phyloP scores from a whole-genome alignment of 2,888 invertebrate species.

The Cryptus armator region DNA sequence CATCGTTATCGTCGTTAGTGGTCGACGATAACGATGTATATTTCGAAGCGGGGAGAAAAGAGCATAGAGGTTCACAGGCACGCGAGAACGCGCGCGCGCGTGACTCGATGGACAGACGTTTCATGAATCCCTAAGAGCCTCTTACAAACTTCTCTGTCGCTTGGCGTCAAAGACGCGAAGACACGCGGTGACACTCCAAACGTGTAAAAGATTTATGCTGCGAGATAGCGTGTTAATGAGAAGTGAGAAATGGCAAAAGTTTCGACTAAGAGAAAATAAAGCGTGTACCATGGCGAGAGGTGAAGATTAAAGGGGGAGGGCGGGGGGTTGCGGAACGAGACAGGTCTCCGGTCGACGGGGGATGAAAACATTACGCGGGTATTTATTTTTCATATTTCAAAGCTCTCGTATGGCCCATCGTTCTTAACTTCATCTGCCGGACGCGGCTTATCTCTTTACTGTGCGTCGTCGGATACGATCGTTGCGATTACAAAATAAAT shows the following conservation, averaged over 20 bases:
- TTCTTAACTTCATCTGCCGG: neutral
- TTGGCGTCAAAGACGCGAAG: neutral
- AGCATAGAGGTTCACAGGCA: constrained; percentile 2
- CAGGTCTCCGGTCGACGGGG: constrained; percentile 42
- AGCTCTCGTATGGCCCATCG: neutral
- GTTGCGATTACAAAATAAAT: constrained; percentile 32
- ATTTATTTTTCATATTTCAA: neutral
- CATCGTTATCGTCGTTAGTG: constrained; percentile 18
- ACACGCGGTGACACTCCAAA: constrained; percentile 5
- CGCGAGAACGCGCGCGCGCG: constrained; percentile 30
- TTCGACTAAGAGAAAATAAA: neutral
- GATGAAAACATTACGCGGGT: neutral
- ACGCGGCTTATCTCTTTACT: constrained; percentile 24
- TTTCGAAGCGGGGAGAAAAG: neutral
- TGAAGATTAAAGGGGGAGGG: constrained; percentile 14
- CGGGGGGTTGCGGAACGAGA: constrained; percentile 26
- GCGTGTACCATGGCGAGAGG: neutral
- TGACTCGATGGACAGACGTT: constrained; percentile 22
- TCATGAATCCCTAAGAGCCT: constrained; percentile 29
- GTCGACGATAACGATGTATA: constrained; percentile 16
- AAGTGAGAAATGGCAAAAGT: constrained; percentile 21
- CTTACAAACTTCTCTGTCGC: neutral
- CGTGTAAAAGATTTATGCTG: constrained; percentile 14
- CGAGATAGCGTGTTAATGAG: constrained; percentile 15
- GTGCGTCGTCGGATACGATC: neutral